Evolutionary conservation across 2,113 vertebrate species (phyloP).

Genomic region (Dendrocopos noguchii): DNA sequence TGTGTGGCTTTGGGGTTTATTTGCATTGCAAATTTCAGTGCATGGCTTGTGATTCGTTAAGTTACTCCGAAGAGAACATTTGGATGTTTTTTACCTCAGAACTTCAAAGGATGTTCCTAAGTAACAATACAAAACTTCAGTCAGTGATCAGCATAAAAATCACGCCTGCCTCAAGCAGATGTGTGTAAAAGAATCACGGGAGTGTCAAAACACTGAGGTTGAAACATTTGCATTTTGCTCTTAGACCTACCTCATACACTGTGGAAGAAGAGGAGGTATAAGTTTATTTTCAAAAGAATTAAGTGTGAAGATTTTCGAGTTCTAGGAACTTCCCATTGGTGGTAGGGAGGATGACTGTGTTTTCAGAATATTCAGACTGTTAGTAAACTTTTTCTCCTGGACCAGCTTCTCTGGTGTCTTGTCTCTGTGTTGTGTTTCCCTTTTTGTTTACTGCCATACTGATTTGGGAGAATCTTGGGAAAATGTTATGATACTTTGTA

Average conservation of each 20-base stretch:
- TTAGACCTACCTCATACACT: background rate
- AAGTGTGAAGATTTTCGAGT: background rate
- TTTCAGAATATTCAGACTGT: background rate
- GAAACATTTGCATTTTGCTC: background rate
- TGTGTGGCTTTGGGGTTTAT: background rate
- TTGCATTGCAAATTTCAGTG: background rate
- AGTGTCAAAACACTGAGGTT: background rate
- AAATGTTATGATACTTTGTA: background rate
- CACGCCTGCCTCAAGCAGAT: background rate
- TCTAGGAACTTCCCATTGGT: background rate
- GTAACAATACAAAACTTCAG: background rate
- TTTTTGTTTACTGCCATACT: background rate
- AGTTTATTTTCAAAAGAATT: background rate
- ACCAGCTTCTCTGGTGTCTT: background rate
- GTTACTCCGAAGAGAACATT: background rate
- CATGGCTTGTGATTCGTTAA: background rate
- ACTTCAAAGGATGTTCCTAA: slow-evolving; percentile 16
- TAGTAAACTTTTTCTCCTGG: background rate
- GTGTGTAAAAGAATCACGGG: background rate
- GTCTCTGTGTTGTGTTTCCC: background rate
- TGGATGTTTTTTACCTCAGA: background rate
- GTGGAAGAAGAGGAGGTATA: background rate
- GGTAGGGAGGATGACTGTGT: background rate
- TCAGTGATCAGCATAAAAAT: background rate
- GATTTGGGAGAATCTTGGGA: background rate